Conservation (phyloP, 2,888 invertebrate species). For the Zeuzera pyrina region DNA sequence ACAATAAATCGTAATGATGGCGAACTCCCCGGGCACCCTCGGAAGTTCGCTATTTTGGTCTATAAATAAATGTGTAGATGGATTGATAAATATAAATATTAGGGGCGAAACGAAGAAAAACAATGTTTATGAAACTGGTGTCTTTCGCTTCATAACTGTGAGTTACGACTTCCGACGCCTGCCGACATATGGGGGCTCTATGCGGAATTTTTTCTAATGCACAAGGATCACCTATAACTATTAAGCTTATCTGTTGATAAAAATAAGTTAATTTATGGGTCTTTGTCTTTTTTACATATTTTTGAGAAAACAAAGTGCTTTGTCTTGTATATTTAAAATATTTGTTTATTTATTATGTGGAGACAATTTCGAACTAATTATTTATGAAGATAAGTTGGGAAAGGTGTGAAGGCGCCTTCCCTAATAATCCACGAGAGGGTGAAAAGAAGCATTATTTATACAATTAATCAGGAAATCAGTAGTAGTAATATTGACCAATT, state of each 20-base stretch:
- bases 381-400: too few relatives aligned
- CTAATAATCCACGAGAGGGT: too few relatives aligned
- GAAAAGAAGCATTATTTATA: too few relatives aligned
- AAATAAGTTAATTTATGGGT: constrained; percentile 27
- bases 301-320: too few relatives aligned
- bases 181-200: constrained; percentile 59
- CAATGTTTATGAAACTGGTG: constrained; percentile 73
- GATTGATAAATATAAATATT: constrained; percentile 74
- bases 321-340: too few relatives aligned
- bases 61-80: constrained; percentile 73
- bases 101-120: constrained; percentile 72
- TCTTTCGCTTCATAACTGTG: constrained; percentile 72
- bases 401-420: too few relatives aligned
- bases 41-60: constrained; percentile 67
- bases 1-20: constrained; percentile 70
- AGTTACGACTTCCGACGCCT: constrained; percentile 71
- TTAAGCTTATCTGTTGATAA: constrained; percentile 26
- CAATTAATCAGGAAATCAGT: too few relatives aligned
- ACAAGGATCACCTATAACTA: constrained; percentile 11
- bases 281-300: background rate
- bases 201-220: constrained; percentile 57
- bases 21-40: constrained; percentile 62
- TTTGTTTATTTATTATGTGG: too few relatives aligned
- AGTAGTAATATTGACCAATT: too few relatives aligned
- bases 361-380: too few relatives aligned